Conservation (phyloP, 2,888 invertebrate genomes). For the Alloscopus bannaensis region DNA sequence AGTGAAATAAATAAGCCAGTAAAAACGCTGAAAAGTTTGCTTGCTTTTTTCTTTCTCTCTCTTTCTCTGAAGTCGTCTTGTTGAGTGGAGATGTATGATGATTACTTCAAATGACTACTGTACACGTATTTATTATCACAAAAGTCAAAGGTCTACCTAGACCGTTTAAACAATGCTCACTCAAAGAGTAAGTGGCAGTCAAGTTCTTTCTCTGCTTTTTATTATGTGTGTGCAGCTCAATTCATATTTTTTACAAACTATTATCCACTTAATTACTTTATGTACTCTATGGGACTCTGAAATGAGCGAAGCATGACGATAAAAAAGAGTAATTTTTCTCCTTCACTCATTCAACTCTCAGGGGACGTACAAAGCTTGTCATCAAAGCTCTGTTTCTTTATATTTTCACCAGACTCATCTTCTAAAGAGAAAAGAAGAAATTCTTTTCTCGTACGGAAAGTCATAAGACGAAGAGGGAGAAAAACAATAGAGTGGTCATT, state of each 20-base stretch:
- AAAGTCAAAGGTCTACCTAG: conserved; percentile 56
- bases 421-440: conserved; percentile 2
- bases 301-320: too few species aligned
- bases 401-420: too few species aligned
- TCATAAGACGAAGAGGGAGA: neutral
- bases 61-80: conserved; percentile 32
- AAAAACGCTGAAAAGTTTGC: conserved; percentile 27
- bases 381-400: too few species aligned
- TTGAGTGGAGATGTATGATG: conserved; percentile 60
- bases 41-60: conserved; percentile 8
- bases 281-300: too few species aligned
- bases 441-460: neutral
- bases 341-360: too few species aligned
- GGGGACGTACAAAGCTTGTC: too few species aligned
- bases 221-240: too few species aligned
- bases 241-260: too few species aligned
- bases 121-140: conserved; percentile 64
- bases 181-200: neutral
- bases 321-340: too few species aligned
- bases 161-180: conserved; percentile 47
- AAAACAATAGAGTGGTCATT: conserved; percentile 1
- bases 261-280: too few species aligned
- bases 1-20: conserved; percentile 29
- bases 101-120: conserved; percentile 62
- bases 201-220: conserved; percentile 23